Conservation (phyloP, 2,797 vertebrate genomes). For the Orientallactaga sibirica region DNA sequence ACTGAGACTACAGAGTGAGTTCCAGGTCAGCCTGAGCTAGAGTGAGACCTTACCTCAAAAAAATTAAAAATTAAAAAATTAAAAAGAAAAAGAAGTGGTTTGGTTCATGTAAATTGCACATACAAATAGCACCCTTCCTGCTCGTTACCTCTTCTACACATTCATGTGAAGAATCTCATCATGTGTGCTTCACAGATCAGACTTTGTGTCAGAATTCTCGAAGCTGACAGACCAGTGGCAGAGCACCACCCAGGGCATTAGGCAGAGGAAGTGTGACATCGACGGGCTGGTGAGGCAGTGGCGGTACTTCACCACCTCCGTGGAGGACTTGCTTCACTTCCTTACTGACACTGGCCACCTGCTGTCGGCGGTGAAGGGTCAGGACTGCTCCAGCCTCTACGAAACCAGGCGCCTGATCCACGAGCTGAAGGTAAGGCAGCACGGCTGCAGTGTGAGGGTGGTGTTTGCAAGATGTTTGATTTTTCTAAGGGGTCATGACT, state of each 20-base stretch:
- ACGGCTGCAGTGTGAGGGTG: accelerated
- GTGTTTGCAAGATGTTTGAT: not conserved
- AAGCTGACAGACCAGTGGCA: constrained; percentile 93
- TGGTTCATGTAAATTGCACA: not conserved
- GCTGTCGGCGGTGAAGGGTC: constrained; percentile 85
- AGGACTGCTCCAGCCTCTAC: constrained; percentile 86
- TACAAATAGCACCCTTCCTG: not conserved
- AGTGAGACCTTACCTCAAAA: too few species aligned
- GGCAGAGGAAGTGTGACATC: constrained; percentile 90
- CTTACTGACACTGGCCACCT: constrained; percentile 85
- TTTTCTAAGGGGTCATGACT: not conserved
- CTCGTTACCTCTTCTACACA: not conserved
- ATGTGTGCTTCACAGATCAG: constrained; percentile 87
- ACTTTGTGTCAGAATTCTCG: constrained; percentile 92
- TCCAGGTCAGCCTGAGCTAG: too few species aligned
- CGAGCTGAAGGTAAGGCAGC: constrained; percentile 91
- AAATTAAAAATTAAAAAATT: too few species aligned
- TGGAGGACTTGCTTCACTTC: constrained; percentile 89
- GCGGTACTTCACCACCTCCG: constrained; percentile 90
- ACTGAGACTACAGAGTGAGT: too few species aligned
- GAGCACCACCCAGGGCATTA: constrained; percentile 87
- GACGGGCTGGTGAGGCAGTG: constrained; percentile 90
- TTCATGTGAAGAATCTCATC: constrained; percentile 10
- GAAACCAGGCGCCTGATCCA: constrained; percentile 89
- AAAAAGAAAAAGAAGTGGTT: not conserved